Evolutionary conservation across 2,113 vertebrate genomes (phyloP).

Genomic region (Halcyon senegalensis): DNA sequence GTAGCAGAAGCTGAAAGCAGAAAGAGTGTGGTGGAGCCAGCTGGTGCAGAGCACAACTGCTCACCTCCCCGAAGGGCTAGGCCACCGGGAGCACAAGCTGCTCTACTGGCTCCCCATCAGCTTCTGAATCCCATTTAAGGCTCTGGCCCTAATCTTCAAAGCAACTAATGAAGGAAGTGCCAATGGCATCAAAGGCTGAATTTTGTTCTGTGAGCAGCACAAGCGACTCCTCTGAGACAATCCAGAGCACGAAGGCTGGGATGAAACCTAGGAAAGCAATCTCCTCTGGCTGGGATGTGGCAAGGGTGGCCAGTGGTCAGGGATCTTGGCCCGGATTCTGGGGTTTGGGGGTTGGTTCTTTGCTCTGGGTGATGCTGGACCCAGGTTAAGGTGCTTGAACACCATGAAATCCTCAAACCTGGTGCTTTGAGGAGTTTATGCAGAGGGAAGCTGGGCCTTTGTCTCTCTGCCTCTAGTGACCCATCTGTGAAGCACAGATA

Average conservation of each 20-base stretch:
- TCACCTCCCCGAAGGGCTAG: not conserved
- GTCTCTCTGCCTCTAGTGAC: not conserved
- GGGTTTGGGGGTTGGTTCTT: not conserved
- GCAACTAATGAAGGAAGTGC: conserved; percentile 27
- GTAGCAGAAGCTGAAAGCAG: not conserved
- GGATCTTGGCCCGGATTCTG: not conserved
- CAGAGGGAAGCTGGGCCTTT: not conserved
- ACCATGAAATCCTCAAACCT: not conserved
- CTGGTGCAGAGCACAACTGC: not conserved
- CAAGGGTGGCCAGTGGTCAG: not conserved
- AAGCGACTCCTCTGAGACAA: not conserved
- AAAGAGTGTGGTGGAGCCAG: not conserved
- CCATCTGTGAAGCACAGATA: not conserved
- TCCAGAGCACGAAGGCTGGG: not conserved
- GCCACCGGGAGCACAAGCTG: not conserved
- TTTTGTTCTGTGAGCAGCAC: conserved; percentile 29
- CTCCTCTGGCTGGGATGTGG: not conserved
- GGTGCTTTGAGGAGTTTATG: not conserved
- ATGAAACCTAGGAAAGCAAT: not conserved
- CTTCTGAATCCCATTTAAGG: not conserved
- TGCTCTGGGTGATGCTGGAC: not conserved
- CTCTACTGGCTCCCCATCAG: conserved; percentile 34
- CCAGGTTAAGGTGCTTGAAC: not conserved
- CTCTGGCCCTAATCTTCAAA: conserved; percentile 56
- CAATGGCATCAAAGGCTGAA: conserved; percentile 43